These are phyloP conservation scores for Oscheius sp. DNA, from an alignment of 2,888 invertebrate species.

Conservation along the genomic window DNA sequence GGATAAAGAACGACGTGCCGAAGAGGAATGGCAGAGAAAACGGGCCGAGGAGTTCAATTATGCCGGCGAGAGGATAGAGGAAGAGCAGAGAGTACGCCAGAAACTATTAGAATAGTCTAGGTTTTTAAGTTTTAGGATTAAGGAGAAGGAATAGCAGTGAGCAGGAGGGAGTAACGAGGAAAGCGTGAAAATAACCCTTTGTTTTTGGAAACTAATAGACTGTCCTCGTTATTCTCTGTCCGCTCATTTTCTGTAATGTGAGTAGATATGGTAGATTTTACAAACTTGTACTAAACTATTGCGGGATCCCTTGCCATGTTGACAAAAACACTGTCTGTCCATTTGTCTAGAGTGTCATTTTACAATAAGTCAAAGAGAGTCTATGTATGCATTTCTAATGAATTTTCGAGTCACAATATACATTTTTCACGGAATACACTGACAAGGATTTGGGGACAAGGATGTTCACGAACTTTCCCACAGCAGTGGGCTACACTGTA, in stretches of 20 bases:
- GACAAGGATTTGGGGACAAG: too few species aligned
- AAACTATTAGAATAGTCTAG: conserved; percentile 16
- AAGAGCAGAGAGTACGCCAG: conserved; percentile 29
- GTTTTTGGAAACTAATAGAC: background rate
- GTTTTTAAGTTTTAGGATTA: conserved; percentile 1
- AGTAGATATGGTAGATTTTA: too few species aligned
- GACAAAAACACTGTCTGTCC: too few species aligned
- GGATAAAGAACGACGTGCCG: conserved; percentile 22
- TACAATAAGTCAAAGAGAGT: too few species aligned
- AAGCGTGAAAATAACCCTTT: background rate
- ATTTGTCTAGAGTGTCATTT: too few species aligned
- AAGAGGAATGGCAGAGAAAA: conserved; percentile 32
- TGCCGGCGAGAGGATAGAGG: conserved; percentile 32
- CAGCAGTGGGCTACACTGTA: too few species aligned
- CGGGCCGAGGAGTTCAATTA: conserved; percentile 33
- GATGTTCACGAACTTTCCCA: too few species aligned
- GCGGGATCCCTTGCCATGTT: too few species aligned
- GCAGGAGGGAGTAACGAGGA: background rate
- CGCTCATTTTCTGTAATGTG: background rate
- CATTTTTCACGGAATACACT: too few species aligned
- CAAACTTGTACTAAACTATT: too few species aligned
- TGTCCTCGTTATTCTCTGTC: conserved; percentile 22
- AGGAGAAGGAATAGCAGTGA: background rate
- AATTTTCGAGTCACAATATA: too few species aligned
- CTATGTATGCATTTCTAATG: too few species aligned